phyloP scores from a whole-genome alignment of 2,113 vertebrate genomes.

The Thymallus thymallus region DNA sequence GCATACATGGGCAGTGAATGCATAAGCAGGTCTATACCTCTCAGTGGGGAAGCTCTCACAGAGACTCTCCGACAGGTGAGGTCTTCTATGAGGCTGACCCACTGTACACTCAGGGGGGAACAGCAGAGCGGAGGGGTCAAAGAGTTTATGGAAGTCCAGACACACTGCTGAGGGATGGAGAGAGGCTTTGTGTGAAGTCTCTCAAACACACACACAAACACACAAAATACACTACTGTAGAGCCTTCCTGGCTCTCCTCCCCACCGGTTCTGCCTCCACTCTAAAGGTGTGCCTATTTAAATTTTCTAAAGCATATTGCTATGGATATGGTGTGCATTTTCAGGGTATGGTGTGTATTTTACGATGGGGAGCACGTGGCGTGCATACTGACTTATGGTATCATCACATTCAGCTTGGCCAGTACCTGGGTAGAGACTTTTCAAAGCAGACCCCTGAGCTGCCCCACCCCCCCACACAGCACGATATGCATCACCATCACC shows the following conservation, averaged over 20 bases:
- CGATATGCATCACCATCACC: slow-evolving; percentile 36
- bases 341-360: slow-evolving; percentile 44
- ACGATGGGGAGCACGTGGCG: slow-evolving; percentile 30
- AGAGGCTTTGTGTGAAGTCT: background rate
- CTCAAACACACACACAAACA: no score
- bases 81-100: slow-evolving; percentile 38
- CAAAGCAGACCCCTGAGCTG: background rate
- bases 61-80: slow-evolving; percentile 29
- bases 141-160: slow-evolving; percentile 46
- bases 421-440: slow-evolving; percentile 33
- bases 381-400: slow-evolving; percentile 48
- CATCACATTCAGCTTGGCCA: slow-evolving; percentile 42
- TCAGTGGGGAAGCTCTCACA: background rate
- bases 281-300: slow-evolving; percentile 53
- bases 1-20: slow-evolving; percentile 13
- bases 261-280: slow-evolving; percentile 19
- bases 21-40: slow-evolving; percentile 38
- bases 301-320: slow-evolving; percentile 49
- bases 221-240: no score
- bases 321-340: slow-evolving; percentile 64
- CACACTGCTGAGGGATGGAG: slow-evolving; percentile 7
- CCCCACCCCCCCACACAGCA: slow-evolving; percentile 19
- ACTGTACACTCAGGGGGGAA: slow-evolving; percentile 32
- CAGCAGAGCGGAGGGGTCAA: slow-evolving; percentile 7
- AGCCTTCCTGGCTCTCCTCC: slow-evolving; percentile 24